Percentiles rank a stretch among this genome's conserved stretches.
phyloP scores from a whole-genome alignment of 2,888 invertebrate species.

The Cerastoderma edule region DNA sequence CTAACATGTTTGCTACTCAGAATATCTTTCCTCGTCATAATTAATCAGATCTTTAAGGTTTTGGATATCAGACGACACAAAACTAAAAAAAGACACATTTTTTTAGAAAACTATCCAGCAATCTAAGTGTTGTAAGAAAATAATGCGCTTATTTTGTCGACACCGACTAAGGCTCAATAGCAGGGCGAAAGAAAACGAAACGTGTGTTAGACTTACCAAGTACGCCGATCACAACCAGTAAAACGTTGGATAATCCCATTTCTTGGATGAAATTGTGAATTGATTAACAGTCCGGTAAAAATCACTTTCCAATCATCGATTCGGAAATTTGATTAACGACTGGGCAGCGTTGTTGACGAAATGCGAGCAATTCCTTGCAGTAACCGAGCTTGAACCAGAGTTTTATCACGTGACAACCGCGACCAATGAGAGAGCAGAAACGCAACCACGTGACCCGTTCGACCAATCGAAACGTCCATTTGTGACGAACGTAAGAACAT shows the following conservation, averaged over 20 bases:
- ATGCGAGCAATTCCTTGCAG: not conserved
- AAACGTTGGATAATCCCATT: not conserved
- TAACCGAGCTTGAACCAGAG: not conserved
- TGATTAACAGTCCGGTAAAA: not conserved
- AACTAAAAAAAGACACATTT: too few species aligned
- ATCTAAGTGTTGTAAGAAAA: not conserved
- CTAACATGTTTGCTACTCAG: too few species aligned
- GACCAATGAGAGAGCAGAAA: too few species aligned
- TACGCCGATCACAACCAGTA: not conserved
- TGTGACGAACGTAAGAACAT: not conserved
- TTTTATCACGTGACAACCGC: too few species aligned
- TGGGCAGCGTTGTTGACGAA: constrained; percentile 5
- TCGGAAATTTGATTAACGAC: constrained; percentile 22
- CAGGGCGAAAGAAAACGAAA: not conserved
- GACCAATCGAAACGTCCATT: constrained; percentile 1
- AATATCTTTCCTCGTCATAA: too few species aligned
- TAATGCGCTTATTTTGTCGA: not conserved
- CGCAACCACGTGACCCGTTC: not conserved
- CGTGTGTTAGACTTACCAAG: not conserved
- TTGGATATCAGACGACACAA: too few species aligned
- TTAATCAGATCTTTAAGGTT: too few species aligned
- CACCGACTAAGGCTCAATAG: not conserved
- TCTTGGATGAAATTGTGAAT: not conserved
- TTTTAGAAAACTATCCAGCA: not conserved
- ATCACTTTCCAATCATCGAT: constrained; percentile 10